Evolutionary conservation across 2,888 invertebrate genomes (phyloP).

Genomic region (Agrochola lychnidis): DNA sequence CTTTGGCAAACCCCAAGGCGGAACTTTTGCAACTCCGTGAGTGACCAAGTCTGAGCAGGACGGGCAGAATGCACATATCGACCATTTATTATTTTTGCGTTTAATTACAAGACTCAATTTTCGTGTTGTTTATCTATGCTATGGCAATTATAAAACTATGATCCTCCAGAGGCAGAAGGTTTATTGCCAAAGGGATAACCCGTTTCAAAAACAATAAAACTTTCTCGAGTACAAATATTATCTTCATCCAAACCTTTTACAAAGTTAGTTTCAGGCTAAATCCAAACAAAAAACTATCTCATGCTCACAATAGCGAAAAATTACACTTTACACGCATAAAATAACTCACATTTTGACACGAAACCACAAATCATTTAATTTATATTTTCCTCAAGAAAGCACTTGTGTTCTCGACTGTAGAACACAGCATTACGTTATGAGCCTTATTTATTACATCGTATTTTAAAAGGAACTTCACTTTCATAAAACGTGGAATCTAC

Average conservation of each 20-base stretch:
- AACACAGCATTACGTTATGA: constrained; percentile 47
- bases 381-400: constrained; percentile 34
- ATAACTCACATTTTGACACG: constrained; percentile 12
- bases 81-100: background rate
- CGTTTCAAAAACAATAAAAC: constrained; percentile 17
- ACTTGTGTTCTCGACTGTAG: constrained; percentile 57
- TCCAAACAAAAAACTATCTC: constrained; percentile 15
- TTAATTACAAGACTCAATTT: background rate
- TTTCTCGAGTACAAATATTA: constrained; percentile 3
- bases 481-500: constrained; percentile 50
- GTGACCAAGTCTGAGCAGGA: no score
- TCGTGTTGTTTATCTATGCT: background rate
- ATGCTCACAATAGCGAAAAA: background rate
- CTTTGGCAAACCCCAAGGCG: no score
- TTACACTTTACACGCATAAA: background rate
- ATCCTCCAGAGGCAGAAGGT: background rate
- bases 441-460: constrained; percentile 65
- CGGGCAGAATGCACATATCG: no score
- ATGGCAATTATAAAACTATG: background rate
- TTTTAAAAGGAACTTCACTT: constrained; percentile 61
- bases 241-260: constrained; percentile 13
- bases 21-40: no score
- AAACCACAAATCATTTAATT: constrained; percentile 37
- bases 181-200: constrained; percentile 2
- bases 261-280: background rate